Percentiles rank a stretch among this genome's conserved stretches.
Conservation (phyloP, 2,113 vertebrate species). For the Oreochromis tanganicae region DNA sequence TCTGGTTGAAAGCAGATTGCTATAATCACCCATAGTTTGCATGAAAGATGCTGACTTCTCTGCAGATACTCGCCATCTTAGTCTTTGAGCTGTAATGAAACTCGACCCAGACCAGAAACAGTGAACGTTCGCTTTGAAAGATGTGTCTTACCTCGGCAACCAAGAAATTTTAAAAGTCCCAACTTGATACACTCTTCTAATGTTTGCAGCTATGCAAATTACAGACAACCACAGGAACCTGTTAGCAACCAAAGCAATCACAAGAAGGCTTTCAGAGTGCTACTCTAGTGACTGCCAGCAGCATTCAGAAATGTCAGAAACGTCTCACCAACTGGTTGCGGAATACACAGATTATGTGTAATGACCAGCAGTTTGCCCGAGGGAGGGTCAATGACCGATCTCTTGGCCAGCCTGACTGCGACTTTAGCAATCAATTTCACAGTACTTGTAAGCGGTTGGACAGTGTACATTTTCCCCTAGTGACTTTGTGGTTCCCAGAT, state of each 20-base stretch:
- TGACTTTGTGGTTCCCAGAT: background rate
- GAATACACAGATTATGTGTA: background rate
- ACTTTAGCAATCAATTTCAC: background rate
- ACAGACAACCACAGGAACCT: background rate
- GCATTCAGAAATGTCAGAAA: background rate
- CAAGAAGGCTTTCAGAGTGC: background rate
- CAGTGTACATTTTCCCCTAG: background rate
- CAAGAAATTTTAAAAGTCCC: background rate
- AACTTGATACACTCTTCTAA: background rate
- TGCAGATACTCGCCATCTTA: background rate
- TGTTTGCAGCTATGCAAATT: background rate
- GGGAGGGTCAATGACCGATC: background rate
- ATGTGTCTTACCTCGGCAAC: background rate
- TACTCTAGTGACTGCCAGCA: background rate
- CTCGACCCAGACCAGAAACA: background rate
- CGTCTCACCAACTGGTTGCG: background rate
- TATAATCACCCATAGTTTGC: background rate
- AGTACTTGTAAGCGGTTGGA: background rate
- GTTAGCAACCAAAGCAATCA: background rate
- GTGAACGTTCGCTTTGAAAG: background rate
- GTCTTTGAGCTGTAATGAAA: background rate
- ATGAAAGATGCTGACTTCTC: background rate
- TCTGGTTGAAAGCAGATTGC: background rate
- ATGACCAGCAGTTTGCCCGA: background rate
- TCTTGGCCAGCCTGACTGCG: background rate